Conservation (phyloP, 2,113 vertebrate genomes). For the Micromys minutus region DNA sequence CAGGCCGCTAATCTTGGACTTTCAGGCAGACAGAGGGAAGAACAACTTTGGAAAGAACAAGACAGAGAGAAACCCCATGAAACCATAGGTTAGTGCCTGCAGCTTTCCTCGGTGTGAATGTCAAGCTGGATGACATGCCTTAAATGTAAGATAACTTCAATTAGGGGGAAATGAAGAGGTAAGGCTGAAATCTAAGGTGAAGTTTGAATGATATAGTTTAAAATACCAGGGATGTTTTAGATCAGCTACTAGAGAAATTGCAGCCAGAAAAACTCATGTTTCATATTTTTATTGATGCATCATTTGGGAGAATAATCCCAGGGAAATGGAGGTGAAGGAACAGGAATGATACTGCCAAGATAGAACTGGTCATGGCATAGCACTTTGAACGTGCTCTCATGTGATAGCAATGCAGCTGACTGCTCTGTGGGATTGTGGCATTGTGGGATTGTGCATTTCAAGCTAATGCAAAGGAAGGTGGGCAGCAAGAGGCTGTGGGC, state of each 20-base stretch:
- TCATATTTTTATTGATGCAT: background rate
- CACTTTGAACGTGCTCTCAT: accelerated
- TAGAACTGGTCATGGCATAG: too few relatives aligned
- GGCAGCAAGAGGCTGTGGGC: background rate
- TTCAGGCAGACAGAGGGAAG: background rate
- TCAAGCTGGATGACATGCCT: background rate
- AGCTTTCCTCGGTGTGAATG: background rate
- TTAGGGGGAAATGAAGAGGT: background rate
- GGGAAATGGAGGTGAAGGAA: background rate
- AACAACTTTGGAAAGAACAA: background rate
- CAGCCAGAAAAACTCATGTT: background rate
- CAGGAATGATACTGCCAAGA: background rate
- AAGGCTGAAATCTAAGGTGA: background rate
- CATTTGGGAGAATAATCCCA: background rate
- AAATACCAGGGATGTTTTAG: background rate
- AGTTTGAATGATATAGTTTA: background rate
- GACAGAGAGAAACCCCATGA: background rate
- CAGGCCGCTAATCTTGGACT: background rate
- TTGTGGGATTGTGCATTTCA: background rate
- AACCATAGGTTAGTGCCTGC: background rate
- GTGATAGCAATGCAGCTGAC: too few relatives aligned
- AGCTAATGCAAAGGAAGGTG: background rate
- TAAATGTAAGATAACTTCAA: background rate
- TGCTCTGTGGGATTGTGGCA: background rate
- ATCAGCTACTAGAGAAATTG: background rate